These are phyloP conservation scores for Bruchidius siliquastri DNA, from an alignment of 2,888 invertebrate genomes.

Conservation along the genomic window DNA sequence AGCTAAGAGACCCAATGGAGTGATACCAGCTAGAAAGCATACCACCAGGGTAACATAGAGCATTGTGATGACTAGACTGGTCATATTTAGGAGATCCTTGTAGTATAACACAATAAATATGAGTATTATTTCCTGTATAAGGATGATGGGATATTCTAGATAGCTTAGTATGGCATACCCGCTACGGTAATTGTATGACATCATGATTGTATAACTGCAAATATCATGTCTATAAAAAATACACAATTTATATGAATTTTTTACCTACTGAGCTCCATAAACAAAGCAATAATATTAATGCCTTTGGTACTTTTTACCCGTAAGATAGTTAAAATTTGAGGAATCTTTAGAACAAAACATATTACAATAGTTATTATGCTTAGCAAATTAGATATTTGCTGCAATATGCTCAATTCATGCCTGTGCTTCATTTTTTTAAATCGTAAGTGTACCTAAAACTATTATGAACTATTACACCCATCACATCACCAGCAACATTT, in stretches of 20 bases:
- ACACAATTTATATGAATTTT: conserved; percentile 2
- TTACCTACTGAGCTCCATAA: conserved; percentile 68
- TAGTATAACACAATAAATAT: conserved; percentile 69
- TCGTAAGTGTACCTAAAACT: background rate
- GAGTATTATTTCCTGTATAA: conserved; percentile 69
- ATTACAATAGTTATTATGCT: conserved; percentile 73
- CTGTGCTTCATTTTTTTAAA: background rate
- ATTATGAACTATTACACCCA: background rate
- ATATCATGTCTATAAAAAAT: background rate
- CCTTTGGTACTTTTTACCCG: conserved; percentile 65
- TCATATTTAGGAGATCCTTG: conserved; percentile 52
- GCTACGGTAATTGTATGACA: conserved; percentile 74
- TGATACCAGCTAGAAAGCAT: conserved; percentile 46
- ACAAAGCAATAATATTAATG: conserved; percentile 60
- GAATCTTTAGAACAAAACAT: conserved; percentile 75
- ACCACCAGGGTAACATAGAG: conserved; percentile 48
- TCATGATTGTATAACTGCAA: conserved; percentile 74
- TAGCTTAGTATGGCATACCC: conserved; percentile 71
- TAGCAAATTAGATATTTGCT: conserved; percentile 51
- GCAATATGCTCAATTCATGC: conserved; percentile 11
- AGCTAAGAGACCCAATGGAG: conserved; percentile 53
- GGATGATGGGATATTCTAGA: conserved; percentile 77
- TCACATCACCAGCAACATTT: background rate
- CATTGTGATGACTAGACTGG: conserved; percentile 41
- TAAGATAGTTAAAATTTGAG: conserved; percentile 69